These are phyloP conservation scores for Lepus americanus DNA, from an alignment of 2,113 vertebrate genomes.

Conservation along the genomic window DNA sequence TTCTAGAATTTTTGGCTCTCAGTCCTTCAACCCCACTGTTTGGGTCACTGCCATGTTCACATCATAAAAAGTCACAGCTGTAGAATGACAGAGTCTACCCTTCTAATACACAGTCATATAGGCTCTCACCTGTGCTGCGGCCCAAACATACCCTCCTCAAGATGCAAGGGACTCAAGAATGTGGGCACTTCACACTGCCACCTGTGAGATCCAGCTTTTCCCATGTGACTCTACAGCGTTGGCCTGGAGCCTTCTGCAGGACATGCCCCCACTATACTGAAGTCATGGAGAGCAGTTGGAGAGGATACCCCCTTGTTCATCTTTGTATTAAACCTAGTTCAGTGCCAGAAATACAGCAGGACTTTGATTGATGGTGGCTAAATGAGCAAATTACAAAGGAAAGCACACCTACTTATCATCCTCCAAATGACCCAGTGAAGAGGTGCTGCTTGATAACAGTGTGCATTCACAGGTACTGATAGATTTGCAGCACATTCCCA, in stretches of 20 bases:
- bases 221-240: not conserved
- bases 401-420: conserved; percentile 49
- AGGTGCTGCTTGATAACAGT: not conserved
- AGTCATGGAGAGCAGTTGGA: not conserved
- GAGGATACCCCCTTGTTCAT: not conserved
- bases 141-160: not conserved
- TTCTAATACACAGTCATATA: not conserved
- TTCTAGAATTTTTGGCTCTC: not conserved
- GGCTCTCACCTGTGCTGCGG: not conserved
- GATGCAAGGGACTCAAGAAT: not conserved
- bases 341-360: conserved; percentile 34
- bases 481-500: conserved; percentile 68
- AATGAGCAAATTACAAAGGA: conserved; percentile 65
- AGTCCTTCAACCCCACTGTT: not conserved
- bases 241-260: not conserved
- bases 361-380: conserved; percentile 21
- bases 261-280: not conserved
- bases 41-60: not conserved
- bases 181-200: not conserved
- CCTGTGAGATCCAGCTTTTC: not conserved
- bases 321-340: conserved; percentile 43
- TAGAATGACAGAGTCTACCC: not conserved
- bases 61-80: not conserved
- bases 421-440: conserved; percentile 52
- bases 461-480: conserved; percentile 61